These are phyloP conservation scores for Lagocephalus sceleratus DNA, from an alignment of 2,797 vertebrate species.

Conservation along the genomic window DNA sequence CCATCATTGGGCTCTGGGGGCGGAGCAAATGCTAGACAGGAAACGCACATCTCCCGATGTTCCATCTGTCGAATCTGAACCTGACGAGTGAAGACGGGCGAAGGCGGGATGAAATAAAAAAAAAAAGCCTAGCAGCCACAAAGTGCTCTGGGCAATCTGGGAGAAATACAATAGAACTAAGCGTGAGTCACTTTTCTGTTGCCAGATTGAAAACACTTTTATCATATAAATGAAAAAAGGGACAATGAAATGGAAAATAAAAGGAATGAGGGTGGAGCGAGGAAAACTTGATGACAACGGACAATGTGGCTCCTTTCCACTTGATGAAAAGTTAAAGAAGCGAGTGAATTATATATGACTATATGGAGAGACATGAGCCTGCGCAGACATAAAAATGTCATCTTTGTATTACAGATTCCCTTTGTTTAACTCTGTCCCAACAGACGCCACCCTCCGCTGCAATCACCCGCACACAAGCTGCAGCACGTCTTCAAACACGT, in stretches of 20 bases:
- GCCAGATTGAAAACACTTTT: conserved; percentile 3
- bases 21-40: conserved; percentile 3
- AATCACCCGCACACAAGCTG: conserved; percentile 28
- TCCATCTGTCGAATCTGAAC: conserved; percentile 25
- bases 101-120: too few species aligned
- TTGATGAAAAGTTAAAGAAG: conserved; percentile 70
- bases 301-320: conserved; percentile 53
- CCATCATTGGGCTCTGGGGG: background rate
- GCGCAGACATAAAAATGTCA: conserved; percentile 67
- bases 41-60: conserved; percentile 7
- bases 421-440: conserved; percentile 57
- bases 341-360: conserved; percentile 46
- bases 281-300: conserved; percentile 57
- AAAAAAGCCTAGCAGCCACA: conserved; percentile 7
- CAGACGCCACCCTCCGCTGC: conserved; percentile 34
- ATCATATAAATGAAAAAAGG: conserved; percentile 14
- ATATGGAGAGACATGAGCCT: conserved; percentile 63
- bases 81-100: conserved; percentile 10
- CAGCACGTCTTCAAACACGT: conserved; percentile 38
- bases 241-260: conserved; percentile 9
- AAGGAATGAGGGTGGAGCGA: conserved; percentile 18
- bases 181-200: conserved; percentile 9
- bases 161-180: conserved; percentile 4
- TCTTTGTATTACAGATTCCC: conserved; percentile 61
- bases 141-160: conserved; percentile 3